These are phyloP conservation scores for Apamea monoglypha DNA, from an alignment of 2,888 invertebrate species.

Conservation along the genomic window DNA sequence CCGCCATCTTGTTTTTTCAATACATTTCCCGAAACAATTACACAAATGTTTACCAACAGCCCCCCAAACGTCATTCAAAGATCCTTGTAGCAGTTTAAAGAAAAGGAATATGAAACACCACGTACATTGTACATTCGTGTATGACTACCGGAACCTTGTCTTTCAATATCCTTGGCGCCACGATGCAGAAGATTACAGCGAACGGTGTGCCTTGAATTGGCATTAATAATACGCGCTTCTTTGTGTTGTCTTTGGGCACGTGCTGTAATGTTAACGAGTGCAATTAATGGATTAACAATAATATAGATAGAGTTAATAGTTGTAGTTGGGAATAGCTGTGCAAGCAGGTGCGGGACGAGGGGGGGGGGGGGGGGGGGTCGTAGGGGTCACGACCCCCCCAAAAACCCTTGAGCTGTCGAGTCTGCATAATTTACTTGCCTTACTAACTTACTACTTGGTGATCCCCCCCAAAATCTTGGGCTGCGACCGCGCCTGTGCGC, in stretches of 20 bases:
- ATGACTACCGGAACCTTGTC: slow-evolving; percentile 72
- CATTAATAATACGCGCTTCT: slow-evolving; percentile 77
- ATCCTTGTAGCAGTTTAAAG: neutral
- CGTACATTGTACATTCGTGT: slow-evolving; percentile 84
- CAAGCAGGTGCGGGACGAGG: too few relatives aligned
- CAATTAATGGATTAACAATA: neutral
- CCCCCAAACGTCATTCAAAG: neutral
- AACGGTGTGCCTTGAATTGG: slow-evolving; percentile 77
- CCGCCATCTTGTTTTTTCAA: neutral
- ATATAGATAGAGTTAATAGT: too few relatives aligned
- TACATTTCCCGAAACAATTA: neutral
- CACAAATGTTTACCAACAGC: neutral
- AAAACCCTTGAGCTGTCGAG: too few relatives aligned
- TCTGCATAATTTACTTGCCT: too few relatives aligned
- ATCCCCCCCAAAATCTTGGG: too few relatives aligned
- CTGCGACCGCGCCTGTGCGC: too few relatives aligned
- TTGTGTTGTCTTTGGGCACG: slow-evolving; percentile 71
- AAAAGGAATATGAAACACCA: slow-evolving; percentile 19
- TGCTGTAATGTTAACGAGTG: slow-evolving; percentile 68
- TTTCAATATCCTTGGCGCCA: slow-evolving; percentile 76
- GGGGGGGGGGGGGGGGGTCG: too few relatives aligned
- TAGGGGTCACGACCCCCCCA: too few relatives aligned
- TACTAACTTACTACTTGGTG: too few relatives aligned
- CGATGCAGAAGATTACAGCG: slow-evolving; percentile 78
- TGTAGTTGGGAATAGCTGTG: neutral